These are phyloP conservation scores for Synergus japonicus DNA, from an alignment of 2,888 invertebrate genomes.

Conservation along the genomic window DNA sequence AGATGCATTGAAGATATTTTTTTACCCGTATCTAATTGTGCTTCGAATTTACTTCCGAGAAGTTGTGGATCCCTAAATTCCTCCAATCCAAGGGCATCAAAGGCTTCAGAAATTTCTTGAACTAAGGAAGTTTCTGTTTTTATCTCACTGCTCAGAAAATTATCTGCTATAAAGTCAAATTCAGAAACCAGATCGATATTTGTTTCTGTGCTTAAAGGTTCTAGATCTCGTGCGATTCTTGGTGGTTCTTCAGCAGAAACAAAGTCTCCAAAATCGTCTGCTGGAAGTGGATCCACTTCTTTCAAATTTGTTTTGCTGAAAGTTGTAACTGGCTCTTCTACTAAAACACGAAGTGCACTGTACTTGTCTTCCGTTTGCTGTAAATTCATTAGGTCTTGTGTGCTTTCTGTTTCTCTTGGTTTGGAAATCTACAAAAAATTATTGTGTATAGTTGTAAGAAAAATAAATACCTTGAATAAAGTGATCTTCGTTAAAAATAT, in stretches of 20 bases:
- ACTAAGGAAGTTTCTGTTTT: conserved; percentile 63
- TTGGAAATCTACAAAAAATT: conserved; percentile 50
- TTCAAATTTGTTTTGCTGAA: conserved; percentile 49
- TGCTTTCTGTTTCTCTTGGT: conserved; percentile 50
- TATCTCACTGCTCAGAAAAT: conserved; percentile 53
- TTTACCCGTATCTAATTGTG: conserved; percentile 65
- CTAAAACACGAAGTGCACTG: conserved; percentile 77
- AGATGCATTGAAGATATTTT: neutral
- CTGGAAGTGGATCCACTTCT: conserved; percentile 53
- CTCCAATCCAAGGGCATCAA: conserved; percentile 68
- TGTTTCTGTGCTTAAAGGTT: conserved; percentile 49
- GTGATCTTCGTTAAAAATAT: neutral
- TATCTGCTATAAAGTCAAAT: conserved; percentile 65
- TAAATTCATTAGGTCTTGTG: conserved; percentile 72
- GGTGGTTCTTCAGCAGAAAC: conserved; percentile 72
- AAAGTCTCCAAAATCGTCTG: conserved; percentile 78
- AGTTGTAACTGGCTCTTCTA: conserved; percentile 61
- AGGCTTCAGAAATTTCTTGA: conserved; percentile 68
- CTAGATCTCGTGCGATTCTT: conserved; percentile 47
- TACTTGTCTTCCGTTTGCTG: conserved; percentile 77
- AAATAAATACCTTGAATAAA: neutral
- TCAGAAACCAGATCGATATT: conserved; percentile 67
- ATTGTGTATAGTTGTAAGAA: neutral
- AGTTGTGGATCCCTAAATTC: conserved; percentile 57
- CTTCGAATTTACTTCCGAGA: conserved; percentile 63